Conservation (phyloP, 2,888 invertebrate genomes). For the Drosophila hamatofila region DNA sequence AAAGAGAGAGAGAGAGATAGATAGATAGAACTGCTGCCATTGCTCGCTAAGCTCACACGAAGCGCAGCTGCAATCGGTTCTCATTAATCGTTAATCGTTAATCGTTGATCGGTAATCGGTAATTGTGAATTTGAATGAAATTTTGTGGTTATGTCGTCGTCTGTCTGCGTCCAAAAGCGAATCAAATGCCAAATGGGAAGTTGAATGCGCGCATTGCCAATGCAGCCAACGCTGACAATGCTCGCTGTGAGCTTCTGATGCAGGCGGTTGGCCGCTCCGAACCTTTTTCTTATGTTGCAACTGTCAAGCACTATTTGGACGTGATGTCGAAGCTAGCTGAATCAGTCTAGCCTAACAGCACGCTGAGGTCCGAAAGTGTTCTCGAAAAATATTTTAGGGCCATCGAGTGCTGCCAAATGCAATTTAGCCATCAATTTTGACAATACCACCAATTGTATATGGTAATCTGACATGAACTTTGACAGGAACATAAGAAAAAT, state of each 20-base stretch:
- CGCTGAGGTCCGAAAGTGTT: background rate
- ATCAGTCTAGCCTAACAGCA: background rate
- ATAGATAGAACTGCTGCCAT: slow-evolving; percentile 45
- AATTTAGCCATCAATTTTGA: slow-evolving; percentile 3
- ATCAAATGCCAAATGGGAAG: slow-evolving; percentile 55
- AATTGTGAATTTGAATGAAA: slow-evolving; percentile 12
- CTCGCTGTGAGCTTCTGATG: slow-evolving; percentile 35
- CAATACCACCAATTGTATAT: background rate
- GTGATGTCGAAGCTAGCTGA: background rate
- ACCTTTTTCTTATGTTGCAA: slow-evolving; percentile 16
- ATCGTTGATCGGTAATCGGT: background rate
- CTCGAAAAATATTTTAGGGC: background rate
- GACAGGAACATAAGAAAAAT: slow-evolving; percentile 22
- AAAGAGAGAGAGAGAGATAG: background rate
- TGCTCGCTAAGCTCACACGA: slow-evolving; percentile 40
- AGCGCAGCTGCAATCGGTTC: slow-evolving; percentile 14
- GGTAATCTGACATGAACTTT: slow-evolving; percentile 6
- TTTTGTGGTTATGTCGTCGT: slow-evolving; percentile 26
- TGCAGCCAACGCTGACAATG: slow-evolving; percentile 17
- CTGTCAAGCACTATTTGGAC: slow-evolving; percentile 1
- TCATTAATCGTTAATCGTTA: slow-evolving; percentile 5
- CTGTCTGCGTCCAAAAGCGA: slow-evolving; percentile 32
- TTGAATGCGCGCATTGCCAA: slow-evolving; percentile 43
- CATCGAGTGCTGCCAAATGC: slow-evolving; percentile 1
- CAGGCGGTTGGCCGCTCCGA: slow-evolving; percentile 54